These are phyloP conservation scores for Arrhopalites spinosus DNA, from an alignment of 2,888 invertebrate genomes.

Conservation along the genomic window DNA sequence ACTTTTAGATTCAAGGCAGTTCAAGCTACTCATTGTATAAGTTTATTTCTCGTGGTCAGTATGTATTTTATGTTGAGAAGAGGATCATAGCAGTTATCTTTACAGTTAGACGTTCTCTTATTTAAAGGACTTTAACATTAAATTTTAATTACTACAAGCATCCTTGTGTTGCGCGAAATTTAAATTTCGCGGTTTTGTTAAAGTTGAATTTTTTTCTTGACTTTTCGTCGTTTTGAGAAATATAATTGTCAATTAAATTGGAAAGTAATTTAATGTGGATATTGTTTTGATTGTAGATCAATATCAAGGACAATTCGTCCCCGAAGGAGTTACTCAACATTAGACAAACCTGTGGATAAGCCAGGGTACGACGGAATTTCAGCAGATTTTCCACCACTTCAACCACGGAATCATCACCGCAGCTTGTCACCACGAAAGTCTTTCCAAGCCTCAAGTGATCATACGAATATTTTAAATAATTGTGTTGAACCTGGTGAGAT, in stretches of 20 bases:
- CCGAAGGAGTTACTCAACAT: constrained; percentile 50
- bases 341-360: constrained; percentile 42
- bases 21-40: too few relatives aligned
- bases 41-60: too few relatives aligned
- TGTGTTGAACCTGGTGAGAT: constrained; percentile 2
- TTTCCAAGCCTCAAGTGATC: constrained; percentile 29
- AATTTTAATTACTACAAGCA: too few relatives aligned
- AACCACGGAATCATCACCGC: constrained; percentile 22
- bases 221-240: background rate
- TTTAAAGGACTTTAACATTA: too few relatives aligned
- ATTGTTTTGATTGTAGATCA: constrained; percentile 38
- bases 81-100: too few relatives aligned
- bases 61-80: too few relatives aligned
- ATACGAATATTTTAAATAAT: constrained; percentile 21
- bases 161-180: too few relatives aligned
- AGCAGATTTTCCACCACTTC: constrained; percentile 9
- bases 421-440: constrained; percentile 42
- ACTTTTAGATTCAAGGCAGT: too few relatives aligned
- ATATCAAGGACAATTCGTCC: constrained; percentile 50
- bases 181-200: too few relatives aligned
- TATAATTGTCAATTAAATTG: background rate
- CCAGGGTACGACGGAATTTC: constrained; percentile 16
- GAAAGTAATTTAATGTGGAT: too few relatives aligned
- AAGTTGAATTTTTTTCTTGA: too few relatives aligned
- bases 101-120: too few relatives aligned